These are phyloP conservation scores for Alethe diademata DNA, from an alignment of 2,113 vertebrate species.

Conservation along the genomic window DNA sequence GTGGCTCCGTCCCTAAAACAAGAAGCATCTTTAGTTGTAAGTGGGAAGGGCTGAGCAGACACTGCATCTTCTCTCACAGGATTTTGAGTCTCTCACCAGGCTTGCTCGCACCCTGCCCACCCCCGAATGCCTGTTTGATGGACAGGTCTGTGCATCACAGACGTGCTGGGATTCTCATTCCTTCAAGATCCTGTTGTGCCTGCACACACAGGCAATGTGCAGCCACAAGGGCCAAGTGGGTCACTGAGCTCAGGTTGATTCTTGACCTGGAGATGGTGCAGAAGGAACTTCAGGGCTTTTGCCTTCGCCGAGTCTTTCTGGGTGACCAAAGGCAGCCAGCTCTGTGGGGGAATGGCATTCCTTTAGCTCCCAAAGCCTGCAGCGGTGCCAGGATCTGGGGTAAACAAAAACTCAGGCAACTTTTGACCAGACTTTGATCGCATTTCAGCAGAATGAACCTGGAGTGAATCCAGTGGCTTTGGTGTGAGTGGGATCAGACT, in stretches of 20 bases:
- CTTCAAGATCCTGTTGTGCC: fast-evolving
- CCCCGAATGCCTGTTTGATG: neutral
- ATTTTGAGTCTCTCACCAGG: neutral
- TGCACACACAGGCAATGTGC: neutral
- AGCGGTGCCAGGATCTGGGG: neutral
- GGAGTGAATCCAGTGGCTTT: neutral
- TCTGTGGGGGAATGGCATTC: neutral
- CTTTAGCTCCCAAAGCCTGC: neutral
- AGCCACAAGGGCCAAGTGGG: neutral
- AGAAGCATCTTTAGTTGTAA: neutral
- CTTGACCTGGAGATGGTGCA: neutral
- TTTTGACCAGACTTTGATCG: slow-evolving; percentile 1
- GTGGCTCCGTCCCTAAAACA: neutral
- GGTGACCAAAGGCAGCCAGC: neutral
- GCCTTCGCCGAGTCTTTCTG: neutral
- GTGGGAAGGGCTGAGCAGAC: neutral
- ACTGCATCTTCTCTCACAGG: neutral
- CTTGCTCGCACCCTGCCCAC: neutral
- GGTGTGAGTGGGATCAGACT: neutral
- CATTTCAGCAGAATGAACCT: slow-evolving; percentile 13
- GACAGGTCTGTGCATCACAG: neutral
- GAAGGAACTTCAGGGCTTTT: neutral
- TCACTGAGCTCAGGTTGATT: neutral
- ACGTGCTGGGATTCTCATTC: neutral
- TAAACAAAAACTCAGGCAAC: neutral